Percentiles rank a stretch among this genome's conserved stretches.
phyloP scores from a whole-genome alignment of 92 coral and sea anemone genomes.

The Phymanthus crucifer region DNA sequence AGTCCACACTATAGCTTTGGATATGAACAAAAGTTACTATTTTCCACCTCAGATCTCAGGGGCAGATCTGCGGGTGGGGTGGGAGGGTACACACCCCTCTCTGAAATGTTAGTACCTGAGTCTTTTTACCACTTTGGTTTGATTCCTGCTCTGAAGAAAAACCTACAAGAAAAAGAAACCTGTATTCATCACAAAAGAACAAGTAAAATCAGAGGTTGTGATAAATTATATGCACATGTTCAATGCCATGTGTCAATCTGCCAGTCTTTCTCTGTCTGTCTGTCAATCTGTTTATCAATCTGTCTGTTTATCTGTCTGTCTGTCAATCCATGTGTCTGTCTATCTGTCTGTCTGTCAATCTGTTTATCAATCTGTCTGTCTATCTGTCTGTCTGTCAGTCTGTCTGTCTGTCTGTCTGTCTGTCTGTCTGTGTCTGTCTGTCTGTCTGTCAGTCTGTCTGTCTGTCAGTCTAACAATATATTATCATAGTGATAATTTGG shows the following conservation, averaged over 20 bases:
- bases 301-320: too few relatives aligned
- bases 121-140: constrained; percentile 72
- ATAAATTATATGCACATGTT: not conserved
- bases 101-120: constrained; percentile 51
- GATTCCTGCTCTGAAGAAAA: constrained; percentile 80
- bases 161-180: constrained; percentile 47
- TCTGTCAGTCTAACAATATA: too few relatives aligned
- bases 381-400: not conserved
- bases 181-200: not conserved
- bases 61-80: too few relatives aligned
- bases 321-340: not conserved
- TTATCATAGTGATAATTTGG: too few relatives aligned
- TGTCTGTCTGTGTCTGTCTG: not conserved
- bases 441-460: not conserved
- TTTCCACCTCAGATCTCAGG: not conserved
- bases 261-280: too few relatives aligned
- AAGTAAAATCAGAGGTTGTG: not conserved
- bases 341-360: not conserved
- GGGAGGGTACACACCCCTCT: too few relatives aligned
- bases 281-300: too few relatives aligned
- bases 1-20: too few relatives aligned
- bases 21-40: too few relatives aligned
- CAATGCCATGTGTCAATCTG: too few relatives aligned
- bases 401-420: not conserved
- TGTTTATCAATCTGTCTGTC: not conserved